Base-by-base conservation (phyloP, 2,888 invertebrate species). In the Gnatocerus cornutus region DNA sequence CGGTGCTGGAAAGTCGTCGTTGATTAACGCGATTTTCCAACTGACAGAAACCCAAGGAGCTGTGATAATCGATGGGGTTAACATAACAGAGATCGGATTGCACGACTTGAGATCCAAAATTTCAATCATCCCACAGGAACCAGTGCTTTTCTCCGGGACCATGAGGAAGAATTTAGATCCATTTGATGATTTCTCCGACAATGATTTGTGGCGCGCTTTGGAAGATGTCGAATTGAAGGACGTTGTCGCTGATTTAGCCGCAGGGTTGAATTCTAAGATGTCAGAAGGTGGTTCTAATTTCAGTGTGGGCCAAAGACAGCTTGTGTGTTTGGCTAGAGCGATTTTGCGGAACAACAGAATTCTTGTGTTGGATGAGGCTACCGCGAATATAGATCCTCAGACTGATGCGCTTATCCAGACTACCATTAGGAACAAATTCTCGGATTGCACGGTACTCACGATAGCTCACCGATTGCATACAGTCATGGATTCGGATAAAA, bases 141-240 rank as follows among this genome's bases (percentile, higher is more conserved):
- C 89, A 69, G 86, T 95, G 61, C 85, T 95, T 46, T 95, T 97
- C 85, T 93, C 94, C 0, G 91, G 90, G 53, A 92, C 94, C 3
- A 89, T 97, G 88, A 88, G 97, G 1, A 92, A 92, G 80, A 97
- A 97, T 86, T 87, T 97, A 69, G 97, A 97, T 86, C 97, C 97
- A 0, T 97, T 97, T 82, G 90, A 93, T 74, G 91, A 92, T 78
- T 93, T 92, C 80, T 87, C 89, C 0, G 97, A 97, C 74, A 75
- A 73, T 10, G 77, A 77, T 43, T 84, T 97, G 1, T 96, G 96
- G 96, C 87, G 88, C 72, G 94, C 93, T 0, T 85, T 97, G 16
- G 94, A 95, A 76, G 94, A 95, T 85, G 92, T 92, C 53, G 91
- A 93, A 78, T 79, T 96, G 29, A 94, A 94, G 79, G 90, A 91